A percentile compares a stretch with the other conserved stretches of the same genome.
Evolutionary conservation across 2,113 vertebrate species (phyloP).

Genomic region (Platichthys stellatus): DNA sequence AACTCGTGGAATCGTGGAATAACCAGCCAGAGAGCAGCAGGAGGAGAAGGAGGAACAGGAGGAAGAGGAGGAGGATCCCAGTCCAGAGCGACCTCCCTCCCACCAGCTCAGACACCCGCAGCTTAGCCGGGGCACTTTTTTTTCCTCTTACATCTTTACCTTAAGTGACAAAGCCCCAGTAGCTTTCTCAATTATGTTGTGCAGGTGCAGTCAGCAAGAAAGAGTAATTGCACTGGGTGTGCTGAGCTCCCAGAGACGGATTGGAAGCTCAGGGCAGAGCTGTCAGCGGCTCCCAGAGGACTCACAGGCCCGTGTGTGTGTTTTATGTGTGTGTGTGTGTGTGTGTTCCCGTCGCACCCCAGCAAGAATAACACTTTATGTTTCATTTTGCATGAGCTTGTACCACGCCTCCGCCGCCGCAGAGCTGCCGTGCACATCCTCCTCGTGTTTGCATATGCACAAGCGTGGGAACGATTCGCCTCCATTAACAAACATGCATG

Average conservation of each 20-base stretch:
- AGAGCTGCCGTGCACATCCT: background rate
- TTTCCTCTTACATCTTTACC: conserved; percentile 73
- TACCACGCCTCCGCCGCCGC: background rate
- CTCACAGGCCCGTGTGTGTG: conserved; percentile 24
- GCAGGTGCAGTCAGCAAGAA: conserved; percentile 83
- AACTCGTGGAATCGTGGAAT: conserved; percentile 6
- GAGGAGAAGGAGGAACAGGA: too few species aligned
- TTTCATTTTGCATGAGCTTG: conserved; percentile 45
- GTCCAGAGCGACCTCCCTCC: too few species aligned
- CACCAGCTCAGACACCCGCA: conserved; percentile 6
- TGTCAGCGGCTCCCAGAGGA: conserved; percentile 75
- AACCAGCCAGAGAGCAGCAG: background rate
- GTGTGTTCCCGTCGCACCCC: conserved; percentile 27
- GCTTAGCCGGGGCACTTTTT: conserved; percentile 51
- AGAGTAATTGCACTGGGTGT: conserved; percentile 83
- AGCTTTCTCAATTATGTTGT: conserved; percentile 80
- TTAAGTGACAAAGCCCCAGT: conserved; percentile 76
- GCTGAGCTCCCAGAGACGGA: conserved; percentile 76
- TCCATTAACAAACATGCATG: conserved; percentile 15
- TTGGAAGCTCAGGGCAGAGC: conserved; percentile 75
- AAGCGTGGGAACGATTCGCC: background rate
- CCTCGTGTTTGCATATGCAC: conserved; percentile 28
- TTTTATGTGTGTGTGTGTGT: conserved; percentile 13
- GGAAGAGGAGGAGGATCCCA: too few species aligned
- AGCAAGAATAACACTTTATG: conserved; percentile 51